A percentile compares a stretch with the other conserved stretches of the same genome.
phyloP scores from a whole-genome alignment of 2,113 vertebrate species.

The Ictalurus punctatus region DNA sequence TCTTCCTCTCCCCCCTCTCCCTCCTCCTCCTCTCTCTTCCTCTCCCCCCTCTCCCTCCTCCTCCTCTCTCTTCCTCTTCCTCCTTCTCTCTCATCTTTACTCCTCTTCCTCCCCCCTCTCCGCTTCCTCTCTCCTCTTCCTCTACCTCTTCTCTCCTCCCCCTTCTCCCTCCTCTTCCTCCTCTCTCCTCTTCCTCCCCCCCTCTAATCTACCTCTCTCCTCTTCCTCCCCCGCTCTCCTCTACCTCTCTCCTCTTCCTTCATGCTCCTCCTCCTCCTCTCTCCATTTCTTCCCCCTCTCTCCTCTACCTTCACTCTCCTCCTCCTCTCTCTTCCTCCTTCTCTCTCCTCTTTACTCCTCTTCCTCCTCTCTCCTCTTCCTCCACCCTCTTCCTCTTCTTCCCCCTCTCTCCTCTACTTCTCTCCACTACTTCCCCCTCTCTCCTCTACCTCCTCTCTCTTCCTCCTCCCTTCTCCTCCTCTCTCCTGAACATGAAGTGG shows the following conservation, averaged over 20 bases:
- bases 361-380: not conserved
- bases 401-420: not conserved
- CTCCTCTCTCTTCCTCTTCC: no score
- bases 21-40: not conserved
- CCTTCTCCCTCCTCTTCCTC: not conserved
- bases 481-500: not conserved
- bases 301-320: no score
- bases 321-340: not conserved
- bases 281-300: not conserved
- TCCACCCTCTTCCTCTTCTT: rapidly evolving
- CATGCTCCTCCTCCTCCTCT: rapidly evolving
- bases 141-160: not conserved
- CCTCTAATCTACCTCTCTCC: not conserved
- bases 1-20: not conserved
- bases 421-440: rapidly evolving
- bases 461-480: not conserved
- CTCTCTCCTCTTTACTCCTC: no score
- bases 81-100: not conserved
- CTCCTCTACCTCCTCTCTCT: not conserved
- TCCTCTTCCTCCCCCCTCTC: no score
- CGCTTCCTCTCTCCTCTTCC: no score
- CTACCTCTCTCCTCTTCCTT: no score
- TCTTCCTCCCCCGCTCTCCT: not conserved
- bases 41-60: rapidly evolving
- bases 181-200: rapidly evolving